Conservation (phyloP, 1,140 invertebrate species). For the Ceratoteleas bidentatus region DNA sequence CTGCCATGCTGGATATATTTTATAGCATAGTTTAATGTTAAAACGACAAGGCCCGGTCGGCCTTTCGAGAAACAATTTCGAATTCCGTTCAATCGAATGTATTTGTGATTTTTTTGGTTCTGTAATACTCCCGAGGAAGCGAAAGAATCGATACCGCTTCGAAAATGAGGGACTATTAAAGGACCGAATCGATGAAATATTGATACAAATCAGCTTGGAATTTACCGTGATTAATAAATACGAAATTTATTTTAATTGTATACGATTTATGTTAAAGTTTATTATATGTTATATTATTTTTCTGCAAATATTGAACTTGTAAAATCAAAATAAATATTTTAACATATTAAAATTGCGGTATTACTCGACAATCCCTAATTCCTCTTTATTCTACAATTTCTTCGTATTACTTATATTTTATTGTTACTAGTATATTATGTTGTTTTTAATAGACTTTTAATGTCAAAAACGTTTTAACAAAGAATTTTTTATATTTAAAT, state of each 20-base stretch:
- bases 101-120: conserved; percentile 27
- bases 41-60: conserved; percentile 22
- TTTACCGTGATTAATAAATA: conserved; percentile 34
- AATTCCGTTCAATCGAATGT: conserved; percentile 40
- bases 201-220: conserved; percentile 36
- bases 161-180: conserved; percentile 12
- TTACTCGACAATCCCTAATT: too few relatives aligned
- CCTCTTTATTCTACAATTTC: too few relatives aligned
- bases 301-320: conserved; percentile 54
- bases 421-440: too few relatives aligned
- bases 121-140: too few relatives aligned
- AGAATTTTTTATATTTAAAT: too few relatives aligned
- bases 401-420: too few relatives aligned
- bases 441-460: too few relatives aligned
- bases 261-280: conserved; percentile 57
- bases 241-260: conserved; percentile 58
- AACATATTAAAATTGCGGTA: conserved; percentile 50
- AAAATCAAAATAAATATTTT: conserved; percentile 66
- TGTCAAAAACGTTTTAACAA: too few relatives aligned
- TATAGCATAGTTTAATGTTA: conserved; percentile 71
- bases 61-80: conserved; percentile 31
- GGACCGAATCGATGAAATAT: conserved; percentile 3
- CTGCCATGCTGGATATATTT: conserved; percentile 78
- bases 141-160: too few relatives aligned
- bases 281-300: conserved; percentile 59